Conservation (phyloP, 1,140 invertebrate genomes). For the Neodiprion fabricii region DNA sequence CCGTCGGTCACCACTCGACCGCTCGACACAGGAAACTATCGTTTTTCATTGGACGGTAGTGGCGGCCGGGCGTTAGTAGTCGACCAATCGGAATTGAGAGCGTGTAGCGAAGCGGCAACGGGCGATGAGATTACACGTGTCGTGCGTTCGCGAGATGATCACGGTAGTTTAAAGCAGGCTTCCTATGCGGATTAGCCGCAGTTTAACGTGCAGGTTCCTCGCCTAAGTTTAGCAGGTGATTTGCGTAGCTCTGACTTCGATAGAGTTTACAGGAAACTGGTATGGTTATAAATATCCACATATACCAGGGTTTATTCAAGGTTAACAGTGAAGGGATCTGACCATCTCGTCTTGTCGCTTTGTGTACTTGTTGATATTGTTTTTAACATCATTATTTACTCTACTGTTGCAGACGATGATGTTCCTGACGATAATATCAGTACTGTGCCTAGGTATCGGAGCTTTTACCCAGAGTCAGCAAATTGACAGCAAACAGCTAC, state of each 20-base stretch:
- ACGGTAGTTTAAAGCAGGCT: neutral
- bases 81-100: neutral
- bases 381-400: no score
- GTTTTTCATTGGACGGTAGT: neutral
- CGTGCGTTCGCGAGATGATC: neutral
- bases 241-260: no score
- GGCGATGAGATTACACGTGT: slow-evolving; percentile 1
- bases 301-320: no score
- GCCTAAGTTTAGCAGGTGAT: neutral
- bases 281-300: no score
- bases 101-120: neutral
- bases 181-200: neutral
- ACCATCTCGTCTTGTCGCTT: no score
- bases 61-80: neutral
- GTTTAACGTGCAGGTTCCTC: neutral
- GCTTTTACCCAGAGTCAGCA: neutral
- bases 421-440: neutral
- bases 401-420: neutral
- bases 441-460: neutral
- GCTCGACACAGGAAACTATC: no score
- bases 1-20: no score
- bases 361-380: no score
- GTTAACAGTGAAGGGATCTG: no score
- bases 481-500: slow-evolving; percentile 33
- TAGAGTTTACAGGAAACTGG: no score